Conservation (phyloP, 2,797 vertebrate genomes). For the Buphagus erythrorhynchus region DNA sequence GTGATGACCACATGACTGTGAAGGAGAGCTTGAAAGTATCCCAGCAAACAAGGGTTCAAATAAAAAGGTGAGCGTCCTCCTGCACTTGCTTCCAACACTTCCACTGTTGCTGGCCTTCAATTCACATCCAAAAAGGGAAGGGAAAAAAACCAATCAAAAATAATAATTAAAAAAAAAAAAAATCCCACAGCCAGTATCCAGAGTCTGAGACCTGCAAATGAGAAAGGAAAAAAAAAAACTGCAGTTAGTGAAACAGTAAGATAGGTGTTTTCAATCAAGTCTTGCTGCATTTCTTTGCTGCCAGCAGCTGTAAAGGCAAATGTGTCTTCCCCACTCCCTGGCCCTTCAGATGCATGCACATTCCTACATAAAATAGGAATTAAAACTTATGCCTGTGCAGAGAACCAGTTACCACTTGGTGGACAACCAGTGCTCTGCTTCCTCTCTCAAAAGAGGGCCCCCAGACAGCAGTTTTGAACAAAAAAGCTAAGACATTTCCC, state of each 20-base stretch:
- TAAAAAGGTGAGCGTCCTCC: constrained; percentile 48
- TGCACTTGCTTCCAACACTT: constrained; percentile 47
- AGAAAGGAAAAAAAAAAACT: constrained; percentile 12
- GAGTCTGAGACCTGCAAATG: constrained; percentile 71
- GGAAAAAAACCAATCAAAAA: neutral
- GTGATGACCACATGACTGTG: constrained; percentile 93
- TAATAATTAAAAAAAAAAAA: neutral
- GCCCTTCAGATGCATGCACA: neutral
- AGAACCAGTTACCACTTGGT: neutral
- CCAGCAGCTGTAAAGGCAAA: constrained; percentile 51
- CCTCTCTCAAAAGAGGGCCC: neutral
- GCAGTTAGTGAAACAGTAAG: constrained; percentile 23
- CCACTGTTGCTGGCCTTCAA: constrained; percentile 6
- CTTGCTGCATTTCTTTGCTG: constrained; percentile 4
- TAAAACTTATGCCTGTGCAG: neutral
- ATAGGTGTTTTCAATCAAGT: neutral
- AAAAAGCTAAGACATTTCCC: neutral
- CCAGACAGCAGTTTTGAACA: neutral
- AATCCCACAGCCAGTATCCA: constrained; percentile 64
- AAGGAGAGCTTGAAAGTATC: constrained; percentile 40
- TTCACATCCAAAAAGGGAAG: constrained; percentile 35
- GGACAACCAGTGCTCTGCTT: neutral
- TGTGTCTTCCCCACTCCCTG: neutral
- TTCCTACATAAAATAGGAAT: neutral
- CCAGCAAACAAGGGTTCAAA: constrained; percentile 54